Conservation (phyloP, 2,888 invertebrate species). For the Leptopilina syphax region DNA sequence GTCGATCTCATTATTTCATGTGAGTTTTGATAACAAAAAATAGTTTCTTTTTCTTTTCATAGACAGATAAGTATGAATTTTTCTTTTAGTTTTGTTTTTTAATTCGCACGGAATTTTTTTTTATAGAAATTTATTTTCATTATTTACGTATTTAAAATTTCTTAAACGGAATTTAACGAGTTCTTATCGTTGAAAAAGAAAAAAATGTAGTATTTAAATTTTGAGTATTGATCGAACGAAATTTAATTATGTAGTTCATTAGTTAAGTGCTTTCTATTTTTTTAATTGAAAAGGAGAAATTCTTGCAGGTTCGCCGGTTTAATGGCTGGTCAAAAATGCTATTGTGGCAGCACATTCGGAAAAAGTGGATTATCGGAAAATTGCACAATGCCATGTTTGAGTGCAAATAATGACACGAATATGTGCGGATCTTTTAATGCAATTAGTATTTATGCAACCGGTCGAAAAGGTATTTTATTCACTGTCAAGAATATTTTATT, state of each 20-base stretch:
- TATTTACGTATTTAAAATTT: too few relatives aligned
- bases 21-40: constrained; percentile 56
- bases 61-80: not conserved
- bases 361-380: constrained; percentile 66
- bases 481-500: too few relatives aligned
- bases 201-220: too few relatives aligned
- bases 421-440: constrained; percentile 84
- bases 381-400: constrained; percentile 80
- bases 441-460: constrained; percentile 84
- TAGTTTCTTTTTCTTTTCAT: not conserved
- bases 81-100: too few relatives aligned
- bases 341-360: constrained; percentile 77
- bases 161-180: too few relatives aligned
- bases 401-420: constrained; percentile 79
- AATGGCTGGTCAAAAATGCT: constrained; percentile 77
- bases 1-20: constrained; percentile 71
- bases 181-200: not conserved
- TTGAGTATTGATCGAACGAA: not conserved
- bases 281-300: constrained; percentile 7
- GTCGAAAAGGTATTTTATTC: constrained; percentile 73
- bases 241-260: not conserved
- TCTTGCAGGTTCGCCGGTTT: constrained; percentile 76
- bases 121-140: too few relatives aligned
- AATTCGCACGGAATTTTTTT: not conserved
- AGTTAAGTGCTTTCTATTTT: too few relatives aligned